These are phyloP conservation scores for Amiota minor DNA, from an alignment of 2,888 invertebrate species.

Conservation along the genomic window DNA sequence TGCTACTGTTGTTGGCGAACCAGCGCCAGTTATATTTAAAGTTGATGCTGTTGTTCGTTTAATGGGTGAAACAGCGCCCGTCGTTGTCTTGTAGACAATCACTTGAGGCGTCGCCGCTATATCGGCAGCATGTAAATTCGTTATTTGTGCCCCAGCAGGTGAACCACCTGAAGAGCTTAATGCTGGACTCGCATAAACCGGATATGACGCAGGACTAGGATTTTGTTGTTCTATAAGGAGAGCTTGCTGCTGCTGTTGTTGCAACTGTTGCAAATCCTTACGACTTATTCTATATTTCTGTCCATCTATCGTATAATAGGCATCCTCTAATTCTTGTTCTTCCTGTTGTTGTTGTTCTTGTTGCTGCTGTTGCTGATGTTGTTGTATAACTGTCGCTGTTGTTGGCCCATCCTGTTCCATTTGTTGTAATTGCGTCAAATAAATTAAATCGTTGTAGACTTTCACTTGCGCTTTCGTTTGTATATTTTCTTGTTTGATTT, in stretches of 20 bases:
- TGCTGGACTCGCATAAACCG: constrained; percentile 86
- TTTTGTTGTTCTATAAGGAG: constrained; percentile 59
- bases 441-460: constrained; percentile 81
- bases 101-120: constrained; percentile 65
- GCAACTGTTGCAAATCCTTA: constrained; percentile 55
- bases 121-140: constrained; percentile 64
- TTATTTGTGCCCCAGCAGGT: constrained; percentile 56
- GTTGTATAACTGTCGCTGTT: constrained; percentile 53
- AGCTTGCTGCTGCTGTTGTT: constrained; percentile 48
- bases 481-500: constrained; percentile 73
- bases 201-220: constrained; percentile 75
- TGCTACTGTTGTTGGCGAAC: constrained; percentile 69
- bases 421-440: constrained; percentile 72
- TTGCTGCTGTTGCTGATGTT: constrained; percentile 59
- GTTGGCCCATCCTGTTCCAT: constrained; percentile 56
- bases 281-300: constrained; percentile 65
- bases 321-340: constrained; percentile 58
- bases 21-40: constrained; percentile 62
- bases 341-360: constrained; percentile 53
- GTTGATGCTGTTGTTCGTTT: constrained; percentile 61
- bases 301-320: constrained; percentile 66
- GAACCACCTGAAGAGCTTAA: constrained; percentile 70
- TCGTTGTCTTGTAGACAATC: constrained; percentile 69
- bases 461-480: constrained; percentile 86
- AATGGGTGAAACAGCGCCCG: constrained; percentile 56